A percentile compares a stretch with the other conserved stretches of the same genome.
phyloP scores from a whole-genome alignment of 2,888 invertebrate species.

The Gnatocerus cornutus region DNA sequence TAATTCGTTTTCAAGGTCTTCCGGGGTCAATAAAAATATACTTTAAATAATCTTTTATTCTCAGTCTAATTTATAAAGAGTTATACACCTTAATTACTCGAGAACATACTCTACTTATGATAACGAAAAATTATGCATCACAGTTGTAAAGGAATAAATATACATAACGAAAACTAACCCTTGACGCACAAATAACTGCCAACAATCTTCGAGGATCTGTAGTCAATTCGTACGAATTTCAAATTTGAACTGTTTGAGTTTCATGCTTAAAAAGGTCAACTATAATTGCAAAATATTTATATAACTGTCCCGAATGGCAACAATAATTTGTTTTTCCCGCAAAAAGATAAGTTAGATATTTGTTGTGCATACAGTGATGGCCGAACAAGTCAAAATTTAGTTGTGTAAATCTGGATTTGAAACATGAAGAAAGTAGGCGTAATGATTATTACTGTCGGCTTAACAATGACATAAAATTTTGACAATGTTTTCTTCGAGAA shows the following conservation, averaged over 20 bases:
- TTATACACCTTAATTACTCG: slow-evolving; percentile 34
- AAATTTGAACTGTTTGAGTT: not conserved
- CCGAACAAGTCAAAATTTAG: too few relatives aligned
- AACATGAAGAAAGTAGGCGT: too few relatives aligned
- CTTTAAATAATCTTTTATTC: slow-evolving; percentile 33
- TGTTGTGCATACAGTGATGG: too few relatives aligned
- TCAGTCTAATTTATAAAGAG: slow-evolving; percentile 46
- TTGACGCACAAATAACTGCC: slow-evolving; percentile 20
- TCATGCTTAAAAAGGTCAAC: slow-evolving; percentile 1
- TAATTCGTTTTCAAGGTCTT: too few relatives aligned
- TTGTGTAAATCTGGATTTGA: too few relatives aligned
- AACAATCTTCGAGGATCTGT: not conserved
- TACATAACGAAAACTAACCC: slow-evolving; percentile 32
- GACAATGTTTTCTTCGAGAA: too few relatives aligned
- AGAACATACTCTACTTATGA: slow-evolving; percentile 30
- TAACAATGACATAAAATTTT: too few relatives aligned
- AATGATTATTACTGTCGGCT: too few relatives aligned
- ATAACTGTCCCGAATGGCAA: slow-evolving; percentile 2
- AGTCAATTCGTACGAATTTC: not conserved
- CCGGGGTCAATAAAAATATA: too few relatives aligned
- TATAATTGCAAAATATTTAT: not conserved
- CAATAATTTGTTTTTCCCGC: too few relatives aligned
- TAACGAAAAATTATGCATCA: slow-evolving; percentile 47
- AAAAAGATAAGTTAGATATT: too few relatives aligned
- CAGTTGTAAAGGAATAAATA: slow-evolving; percentile 49